Evolutionary conservation across 2,797 vertebrate genomes (phyloP).

Genomic region (Sebastiscus tertius): DNA sequence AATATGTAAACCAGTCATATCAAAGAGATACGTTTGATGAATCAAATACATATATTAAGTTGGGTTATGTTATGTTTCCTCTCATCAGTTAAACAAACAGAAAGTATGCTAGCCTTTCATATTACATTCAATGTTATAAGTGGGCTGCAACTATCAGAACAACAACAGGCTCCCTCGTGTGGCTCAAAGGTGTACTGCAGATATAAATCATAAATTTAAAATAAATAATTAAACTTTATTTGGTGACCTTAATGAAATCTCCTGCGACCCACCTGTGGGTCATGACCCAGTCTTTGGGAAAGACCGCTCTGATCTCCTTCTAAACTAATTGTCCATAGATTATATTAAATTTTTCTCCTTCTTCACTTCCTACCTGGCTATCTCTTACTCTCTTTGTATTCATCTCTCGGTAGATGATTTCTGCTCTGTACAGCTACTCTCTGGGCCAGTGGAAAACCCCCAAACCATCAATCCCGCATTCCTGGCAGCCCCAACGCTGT

Average conservation of each 20-base stretch:
- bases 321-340: background rate
- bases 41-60: too few species aligned
- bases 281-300: background rate
- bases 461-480: conserved; percentile 54
- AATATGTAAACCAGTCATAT: too few species aligned
- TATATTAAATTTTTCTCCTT: background rate
- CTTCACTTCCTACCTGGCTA: background rate
- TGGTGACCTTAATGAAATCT: background rate
- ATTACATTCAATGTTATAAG: too few species aligned
- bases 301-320: background rate
- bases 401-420: conserved; percentile 9
- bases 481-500: conserved; percentile 42
- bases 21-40: too few species aligned
- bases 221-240: too few species aligned
- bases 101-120: too few species aligned
- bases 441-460: conserved; percentile 42
- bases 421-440: conserved; percentile 27
- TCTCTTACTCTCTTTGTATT: conserved; percentile 14
- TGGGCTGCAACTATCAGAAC: too few species aligned
- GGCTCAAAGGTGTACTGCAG: too few species aligned
- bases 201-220: too few species aligned
- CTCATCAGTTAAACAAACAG: too few species aligned
- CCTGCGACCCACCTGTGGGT: background rate
- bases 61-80: too few species aligned
- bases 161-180: too few species aligned